phyloP scores from a whole-genome alignment of 2,888 invertebrate genomes.

The Germaria angustata region DNA sequence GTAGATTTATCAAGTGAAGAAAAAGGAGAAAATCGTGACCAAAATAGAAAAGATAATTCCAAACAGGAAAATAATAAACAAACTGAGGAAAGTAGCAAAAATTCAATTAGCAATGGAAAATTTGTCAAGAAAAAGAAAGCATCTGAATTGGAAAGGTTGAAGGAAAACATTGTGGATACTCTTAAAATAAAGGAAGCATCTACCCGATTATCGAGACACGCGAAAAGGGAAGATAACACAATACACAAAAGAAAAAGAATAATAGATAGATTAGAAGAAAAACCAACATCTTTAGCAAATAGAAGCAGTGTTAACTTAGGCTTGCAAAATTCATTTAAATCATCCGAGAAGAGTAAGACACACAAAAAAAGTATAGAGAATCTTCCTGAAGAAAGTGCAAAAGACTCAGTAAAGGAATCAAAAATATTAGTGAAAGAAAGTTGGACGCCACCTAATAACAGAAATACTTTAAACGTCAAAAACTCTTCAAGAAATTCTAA shows the following conservation, averaged over 20 bases:
- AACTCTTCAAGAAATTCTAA: not conserved
- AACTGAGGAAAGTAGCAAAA: not conserved
- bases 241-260: not conserved
- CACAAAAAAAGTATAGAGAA: not conserved
- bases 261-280: not conserved
- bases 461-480: not conserved
- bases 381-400: not conserved
- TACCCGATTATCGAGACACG: constrained; percentile 22
- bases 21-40: constrained; percentile 2
- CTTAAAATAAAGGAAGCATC: constrained; percentile 20
- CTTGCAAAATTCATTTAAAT: not conserved
- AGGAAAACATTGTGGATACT: constrained; percentile 33
- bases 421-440: not conserved
- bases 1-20: constrained; percentile 58
- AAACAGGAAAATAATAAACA: not conserved
- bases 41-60: not conserved
- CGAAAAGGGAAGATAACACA: not conserved
- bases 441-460: not conserved
- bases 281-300: not conserved
- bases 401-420: not conserved
- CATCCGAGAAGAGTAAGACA: not conserved
- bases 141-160: constrained; percentile 25
- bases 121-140: constrained; percentile 4
- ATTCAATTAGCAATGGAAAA: not conserved
- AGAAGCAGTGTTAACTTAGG: not conserved